Base-by-base conservation (phyloP, 2,113 vertebrate species). In the Cinclus cinclus region DNA sequence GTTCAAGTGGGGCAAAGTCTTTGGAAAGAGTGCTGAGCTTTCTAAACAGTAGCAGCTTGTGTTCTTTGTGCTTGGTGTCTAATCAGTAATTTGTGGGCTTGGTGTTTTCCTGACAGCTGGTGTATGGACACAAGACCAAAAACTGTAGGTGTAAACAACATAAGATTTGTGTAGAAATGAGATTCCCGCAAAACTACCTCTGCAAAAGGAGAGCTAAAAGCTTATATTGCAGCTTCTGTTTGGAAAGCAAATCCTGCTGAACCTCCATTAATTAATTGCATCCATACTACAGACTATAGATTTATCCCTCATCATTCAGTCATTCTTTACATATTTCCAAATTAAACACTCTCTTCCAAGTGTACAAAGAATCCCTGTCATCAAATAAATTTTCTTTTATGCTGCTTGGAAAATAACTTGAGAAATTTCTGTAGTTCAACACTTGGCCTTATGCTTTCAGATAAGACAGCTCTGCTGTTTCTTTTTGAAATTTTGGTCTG, bases 101-200 rank as follows among this genome's bases (percentile, higher is more conserved):
- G 39, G 59, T 91, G 47, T 39, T 82, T 52, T 87, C 49, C 70
- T 92, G 83, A 58, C 87, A 95, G 91, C 90, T 93, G 85, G 63
- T 83, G 4, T 33, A 79, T 7, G 74, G 80, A 90, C 8, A 7
- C 31, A 55, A 89, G 82, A 95, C 89, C 63, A 96, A 84, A 91
- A 90, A 24, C 33, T 55, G 44, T 39, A 86, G 50, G 58, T 89
- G 31, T 50, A 83, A 88, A 84, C 18, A 84, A n/a, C 13, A 4
- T 6, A 33, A 44, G 67, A 74, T 77, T 69, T 76, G 33, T 46
- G 35, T 46, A 92, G 20, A 78, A 79, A 70, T 58, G 16, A 89
- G 55, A 71, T 70, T 60, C 80, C 53, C 53, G 58, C 21, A 91
- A 56, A 89, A 53, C 21, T 68, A 75, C 21, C 41, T 87, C 52